Evolutionary conservation across 1,140 invertebrate genomes (phyloP).

Genomic region (Nymphalis io): DNA sequence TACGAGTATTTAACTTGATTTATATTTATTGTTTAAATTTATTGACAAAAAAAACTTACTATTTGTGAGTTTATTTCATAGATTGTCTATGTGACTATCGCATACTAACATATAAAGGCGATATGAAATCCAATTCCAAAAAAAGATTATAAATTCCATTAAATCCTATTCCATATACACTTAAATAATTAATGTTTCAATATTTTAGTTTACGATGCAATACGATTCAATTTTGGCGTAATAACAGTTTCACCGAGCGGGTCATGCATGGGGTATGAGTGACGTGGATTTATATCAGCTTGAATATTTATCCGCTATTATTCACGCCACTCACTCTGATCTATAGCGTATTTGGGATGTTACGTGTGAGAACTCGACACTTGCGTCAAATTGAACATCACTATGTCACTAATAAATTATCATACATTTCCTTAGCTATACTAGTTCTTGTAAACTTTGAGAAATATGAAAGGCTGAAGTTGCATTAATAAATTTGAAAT

Average conservation of each 20-base stretch:
- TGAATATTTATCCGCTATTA: slow-evolving; percentile 26
- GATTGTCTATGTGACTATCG: too few relatives aligned
- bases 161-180: background rate
- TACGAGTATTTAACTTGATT: too few relatives aligned
- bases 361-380: slow-evolving; percentile 7
- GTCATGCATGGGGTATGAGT: slow-evolving; percentile 21
- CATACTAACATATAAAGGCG: too few relatives aligned
- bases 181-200: slow-evolving; percentile 12
- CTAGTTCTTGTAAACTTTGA: background rate
- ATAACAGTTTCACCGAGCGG: slow-evolving; percentile 19
- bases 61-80: too few relatives aligned
- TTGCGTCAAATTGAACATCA: background rate
- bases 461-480: background rate
- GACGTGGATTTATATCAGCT: slow-evolving; percentile 23
- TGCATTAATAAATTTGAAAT: slow-evolving; percentile 2
- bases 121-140: background rate
- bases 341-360: background rate
- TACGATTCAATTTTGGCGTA: slow-evolving; percentile 24
- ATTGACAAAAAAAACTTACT: too few relatives aligned
- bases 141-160: background rate
- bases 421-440: background rate
- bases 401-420: slow-evolving; percentile 5
- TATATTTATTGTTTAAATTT: too few relatives aligned
- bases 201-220: slow-evolving; percentile 10
- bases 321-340: slow-evolving; percentile 14